phyloP scores from a whole-genome alignment of 2,797 vertebrate genomes.

The Neomorphus geoffroyi region DNA sequence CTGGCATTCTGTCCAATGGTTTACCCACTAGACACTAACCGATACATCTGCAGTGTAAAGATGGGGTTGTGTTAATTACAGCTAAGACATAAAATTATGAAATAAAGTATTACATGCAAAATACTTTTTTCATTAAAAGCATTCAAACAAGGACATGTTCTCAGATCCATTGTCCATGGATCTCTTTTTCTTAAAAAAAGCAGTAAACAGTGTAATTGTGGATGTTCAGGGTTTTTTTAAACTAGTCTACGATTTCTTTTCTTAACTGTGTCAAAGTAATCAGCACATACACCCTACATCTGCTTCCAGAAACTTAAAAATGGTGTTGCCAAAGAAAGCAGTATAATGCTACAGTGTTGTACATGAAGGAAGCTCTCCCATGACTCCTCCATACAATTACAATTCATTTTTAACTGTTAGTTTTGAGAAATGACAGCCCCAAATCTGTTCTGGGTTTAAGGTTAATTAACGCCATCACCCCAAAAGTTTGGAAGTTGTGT shows the following conservation, averaged over 20 bases:
- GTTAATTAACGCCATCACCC: not conserved
- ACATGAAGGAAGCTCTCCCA: not conserved
- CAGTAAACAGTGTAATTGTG: not conserved
- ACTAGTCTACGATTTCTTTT: not conserved
- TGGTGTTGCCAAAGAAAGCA: not conserved
- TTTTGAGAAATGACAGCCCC: not conserved
- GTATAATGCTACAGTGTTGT: not conserved
- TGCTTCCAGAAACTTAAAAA: not conserved
- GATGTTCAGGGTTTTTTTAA: not conserved
- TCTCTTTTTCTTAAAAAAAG: not conserved
- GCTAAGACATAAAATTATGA: not conserved
- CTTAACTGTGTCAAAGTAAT: not conserved
- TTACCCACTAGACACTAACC: not conserved
- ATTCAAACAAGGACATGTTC: not conserved
- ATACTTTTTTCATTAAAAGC: not conserved
- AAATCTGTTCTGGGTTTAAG: not conserved
- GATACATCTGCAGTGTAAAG: not conserved
- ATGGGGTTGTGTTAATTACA: not conserved
- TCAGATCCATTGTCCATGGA: not conserved
- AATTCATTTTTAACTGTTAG: not conserved
- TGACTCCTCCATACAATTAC: not conserved
- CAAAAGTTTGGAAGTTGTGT: not conserved
- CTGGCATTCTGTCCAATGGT: not conserved
- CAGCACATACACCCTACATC: not conserved
- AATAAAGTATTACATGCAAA: not conserved